These are phyloP conservation scores for Stramonita haemastoma DNA, from an alignment of 2,888 invertebrate genomes.

Conservation along the genomic window DNA sequence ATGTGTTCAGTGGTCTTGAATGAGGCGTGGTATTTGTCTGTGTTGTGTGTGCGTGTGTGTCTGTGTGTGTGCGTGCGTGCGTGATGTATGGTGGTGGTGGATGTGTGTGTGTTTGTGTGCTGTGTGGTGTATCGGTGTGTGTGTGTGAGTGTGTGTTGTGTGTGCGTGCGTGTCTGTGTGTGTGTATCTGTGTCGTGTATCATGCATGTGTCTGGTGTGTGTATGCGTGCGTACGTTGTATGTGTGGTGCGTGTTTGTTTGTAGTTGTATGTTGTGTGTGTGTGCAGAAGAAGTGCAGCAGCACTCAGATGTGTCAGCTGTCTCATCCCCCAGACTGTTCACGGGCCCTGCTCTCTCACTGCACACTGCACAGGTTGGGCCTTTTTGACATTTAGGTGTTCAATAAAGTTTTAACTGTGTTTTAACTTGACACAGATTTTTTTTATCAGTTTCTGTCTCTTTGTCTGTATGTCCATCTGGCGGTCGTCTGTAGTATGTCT, in stretches of 20 bases:
- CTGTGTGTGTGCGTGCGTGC: constrained; percentile 15
- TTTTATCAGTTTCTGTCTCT: not conserved
- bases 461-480: not conserved
- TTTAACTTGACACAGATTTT: not conserved
- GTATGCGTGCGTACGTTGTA: not conserved
- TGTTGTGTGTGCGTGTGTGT: not conserved
- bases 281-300: constrained; percentile 16
- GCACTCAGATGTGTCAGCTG: not conserved
- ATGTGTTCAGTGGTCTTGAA: too few species aligned
- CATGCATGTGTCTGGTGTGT: not conserved
- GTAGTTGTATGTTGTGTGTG: not conserved
- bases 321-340: not conserved
- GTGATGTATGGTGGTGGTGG: not conserved
- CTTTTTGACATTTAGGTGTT: not conserved
- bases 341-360: constrained; percentile 27
- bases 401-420: not conserved
- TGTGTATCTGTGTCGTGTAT: not conserved
- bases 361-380: constrained; percentile 24
- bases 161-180: not conserved
- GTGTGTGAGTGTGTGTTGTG: constrained; percentile 1
- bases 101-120: not conserved
- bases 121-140: not conserved
- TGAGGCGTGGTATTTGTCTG: not conserved
- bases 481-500: too few species aligned
- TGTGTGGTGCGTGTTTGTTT: not conserved